Conservation (phyloP, 2,888 invertebrate genomes). For the Zygogramma bicolorata region DNA sequence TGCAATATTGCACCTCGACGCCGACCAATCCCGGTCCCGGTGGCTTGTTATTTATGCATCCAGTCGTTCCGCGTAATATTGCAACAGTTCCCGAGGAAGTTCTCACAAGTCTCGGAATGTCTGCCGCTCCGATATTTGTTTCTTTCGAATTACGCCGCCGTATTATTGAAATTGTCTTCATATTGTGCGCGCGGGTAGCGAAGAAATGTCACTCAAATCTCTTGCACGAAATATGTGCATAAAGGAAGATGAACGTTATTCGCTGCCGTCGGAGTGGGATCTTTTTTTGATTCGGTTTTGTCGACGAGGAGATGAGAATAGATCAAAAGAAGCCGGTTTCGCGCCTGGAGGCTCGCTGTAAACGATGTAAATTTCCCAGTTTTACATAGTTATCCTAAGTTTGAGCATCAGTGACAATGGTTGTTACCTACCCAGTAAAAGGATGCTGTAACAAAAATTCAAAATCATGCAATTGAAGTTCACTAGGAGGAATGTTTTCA, state of each 20-base stretch:
- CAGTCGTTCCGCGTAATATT: slow-evolving; percentile 17
- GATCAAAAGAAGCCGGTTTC: background rate
- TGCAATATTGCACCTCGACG: background rate
- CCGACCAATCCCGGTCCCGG: background rate
- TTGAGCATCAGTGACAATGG: too few relatives aligned
- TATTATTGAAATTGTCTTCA: slow-evolving; percentile 34
- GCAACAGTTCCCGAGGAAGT: slow-evolving; percentile 2
- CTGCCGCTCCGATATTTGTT: slow-evolving; percentile 28
- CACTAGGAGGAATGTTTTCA: too few relatives aligned
- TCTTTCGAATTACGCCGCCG: slow-evolving; percentile 23
- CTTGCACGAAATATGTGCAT: slow-evolving; percentile 8
- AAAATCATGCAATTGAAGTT: too few relatives aligned
- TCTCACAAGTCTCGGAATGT: slow-evolving; percentile 25
- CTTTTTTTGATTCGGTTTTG: background rate
- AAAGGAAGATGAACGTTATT: background rate
- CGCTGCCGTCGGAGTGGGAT: background rate
- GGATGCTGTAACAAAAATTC: too few relatives aligned
- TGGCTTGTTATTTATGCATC: slow-evolving; percentile 18
- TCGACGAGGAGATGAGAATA: background rate
- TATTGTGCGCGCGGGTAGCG: slow-evolving; percentile 24
- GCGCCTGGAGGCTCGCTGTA: background rate
- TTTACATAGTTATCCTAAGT: too few relatives aligned
- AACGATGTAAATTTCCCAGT: too few relatives aligned
- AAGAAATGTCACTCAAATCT: slow-evolving; percentile 15
- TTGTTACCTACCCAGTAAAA: too few relatives aligned